phyloP scores from a whole-genome alignment of 1,140 invertebrate species.

The Apis mellifera region DNA sequence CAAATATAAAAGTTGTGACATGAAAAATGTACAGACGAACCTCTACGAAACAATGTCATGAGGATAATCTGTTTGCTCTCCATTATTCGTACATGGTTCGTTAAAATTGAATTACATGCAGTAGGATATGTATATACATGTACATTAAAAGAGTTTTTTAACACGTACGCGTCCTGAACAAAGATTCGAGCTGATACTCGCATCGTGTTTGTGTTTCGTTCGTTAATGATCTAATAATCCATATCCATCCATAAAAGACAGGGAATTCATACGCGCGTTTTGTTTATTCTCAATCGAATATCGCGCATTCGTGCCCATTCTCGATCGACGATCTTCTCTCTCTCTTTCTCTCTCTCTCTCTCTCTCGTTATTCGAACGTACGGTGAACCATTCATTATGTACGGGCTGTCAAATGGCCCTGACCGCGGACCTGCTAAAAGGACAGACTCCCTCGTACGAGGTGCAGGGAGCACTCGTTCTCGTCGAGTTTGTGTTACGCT shows the following conservation, averaged over 20 bases:
- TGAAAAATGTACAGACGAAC: conserved; percentile 4
- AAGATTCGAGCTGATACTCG: background rate
- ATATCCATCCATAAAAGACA: background rate
- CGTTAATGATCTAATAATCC: background rate
- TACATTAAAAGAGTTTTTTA: too few relatives aligned
- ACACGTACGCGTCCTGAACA: background rate
- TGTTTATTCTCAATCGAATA: conserved; percentile 32
- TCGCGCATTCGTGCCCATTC: conserved; percentile 20
- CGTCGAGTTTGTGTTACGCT: conserved; percentile 71
- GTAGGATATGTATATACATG: background rate
- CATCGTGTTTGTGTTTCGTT: background rate
- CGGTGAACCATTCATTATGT: conserved; percentile 69
- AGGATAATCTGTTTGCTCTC: background rate
- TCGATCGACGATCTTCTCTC: conserved; percentile 38
- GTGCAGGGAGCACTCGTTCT: conserved; percentile 55
- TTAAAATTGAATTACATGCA: background rate
- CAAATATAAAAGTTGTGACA: background rate
- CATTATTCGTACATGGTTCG: background rate
- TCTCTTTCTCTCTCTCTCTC: background rate
- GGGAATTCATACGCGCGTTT: conserved; percentile 8
- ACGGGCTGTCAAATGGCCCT: conserved; percentile 70
- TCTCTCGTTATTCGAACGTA: conserved; percentile 47
- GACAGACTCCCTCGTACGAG: conserved; percentile 43
- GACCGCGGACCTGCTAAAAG: conserved; percentile 72
- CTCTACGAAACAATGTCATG: background rate